These are phyloP conservation scores for Sinocyclocheilus grahami DNA, from an alignment of 2,113 vertebrate genomes.

Conservation along the genomic window DNA sequence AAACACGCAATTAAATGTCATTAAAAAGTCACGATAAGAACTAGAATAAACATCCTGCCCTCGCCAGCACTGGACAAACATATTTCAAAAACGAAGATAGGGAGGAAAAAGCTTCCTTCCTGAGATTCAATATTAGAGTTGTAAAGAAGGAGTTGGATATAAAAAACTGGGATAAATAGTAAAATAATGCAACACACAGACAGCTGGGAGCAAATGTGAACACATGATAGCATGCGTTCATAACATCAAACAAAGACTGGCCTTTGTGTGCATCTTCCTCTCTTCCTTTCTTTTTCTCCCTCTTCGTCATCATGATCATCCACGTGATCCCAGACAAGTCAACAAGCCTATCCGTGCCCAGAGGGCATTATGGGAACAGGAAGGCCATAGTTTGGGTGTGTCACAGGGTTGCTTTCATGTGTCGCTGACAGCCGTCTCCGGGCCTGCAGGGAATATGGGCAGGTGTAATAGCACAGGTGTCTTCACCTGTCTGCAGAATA, in stretches of 20 bases:
- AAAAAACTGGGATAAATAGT: background rate
- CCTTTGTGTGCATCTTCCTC: constrained; percentile 42
- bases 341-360: constrained; percentile 21
- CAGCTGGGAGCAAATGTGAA: constrained; percentile 24
- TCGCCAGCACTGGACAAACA: constrained; percentile 34
- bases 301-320: constrained; percentile 13
- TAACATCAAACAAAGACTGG: constrained; percentile 44
- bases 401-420: constrained; percentile 2
- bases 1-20: constrained; percentile 68
- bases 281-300: constrained; percentile 23
- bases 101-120: constrained; percentile 32
- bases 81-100: constrained; percentile 16
- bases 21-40: constrained; percentile 62
- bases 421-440: background rate
- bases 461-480: constrained; percentile 21
- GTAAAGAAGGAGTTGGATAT: background rate
- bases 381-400: background rate
- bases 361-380: constrained; percentile 21
- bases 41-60: constrained; percentile 68
- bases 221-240: constrained; percentile 54
- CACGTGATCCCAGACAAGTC: constrained; percentile 43
- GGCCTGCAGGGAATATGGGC: background rate
- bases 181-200: no score
- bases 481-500: constrained; percentile 19
- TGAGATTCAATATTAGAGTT: background rate